Conservation (phyloP, 2,888 invertebrate genomes). For the Andricus quercusramuli region DNA sequence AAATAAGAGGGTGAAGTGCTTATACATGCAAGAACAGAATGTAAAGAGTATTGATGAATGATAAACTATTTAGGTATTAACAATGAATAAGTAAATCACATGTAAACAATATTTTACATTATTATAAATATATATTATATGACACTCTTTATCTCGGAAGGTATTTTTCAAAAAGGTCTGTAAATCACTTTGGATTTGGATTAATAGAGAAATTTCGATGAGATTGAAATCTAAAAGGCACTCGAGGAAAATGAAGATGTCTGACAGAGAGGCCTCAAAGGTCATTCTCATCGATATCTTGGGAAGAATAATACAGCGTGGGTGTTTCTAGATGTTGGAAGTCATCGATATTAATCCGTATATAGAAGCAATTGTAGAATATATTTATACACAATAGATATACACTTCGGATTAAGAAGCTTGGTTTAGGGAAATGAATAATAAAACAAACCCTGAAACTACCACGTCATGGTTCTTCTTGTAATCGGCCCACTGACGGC, state of each 20-base stretch:
- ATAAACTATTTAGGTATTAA: too few species aligned
- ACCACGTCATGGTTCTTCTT: constrained; percentile 58
- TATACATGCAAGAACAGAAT: too few species aligned
- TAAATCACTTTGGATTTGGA: constrained; percentile 19
- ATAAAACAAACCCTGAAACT: constrained; percentile 51
- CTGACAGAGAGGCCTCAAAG: neutral
- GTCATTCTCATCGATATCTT: constrained; percentile 27
- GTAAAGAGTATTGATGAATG: too few species aligned
- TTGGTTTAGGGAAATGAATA: constrained; percentile 46
- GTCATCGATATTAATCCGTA: neutral
- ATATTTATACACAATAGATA: neutral
- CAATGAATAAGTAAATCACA: too few species aligned
- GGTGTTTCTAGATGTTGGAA: constrained; percentile 4
- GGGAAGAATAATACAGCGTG: neutral
- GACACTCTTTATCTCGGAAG: neutral
- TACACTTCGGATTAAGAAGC: constrained; percentile 64
- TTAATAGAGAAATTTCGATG: constrained; percentile 16
- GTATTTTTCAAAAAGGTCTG: neutral
- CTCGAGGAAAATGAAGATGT: constrained; percentile 21
- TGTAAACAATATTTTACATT: too few species aligned
- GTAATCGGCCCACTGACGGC: constrained; percentile 63
- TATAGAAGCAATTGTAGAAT: neutral
- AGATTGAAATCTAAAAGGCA: constrained; percentile 26
- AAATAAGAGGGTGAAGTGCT: too few species aligned
- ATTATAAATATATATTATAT: too few species aligned